Evolutionary conservation across 2,113 vertebrate genomes (phyloP).

Genomic region (Anoura caudifer): DNA sequence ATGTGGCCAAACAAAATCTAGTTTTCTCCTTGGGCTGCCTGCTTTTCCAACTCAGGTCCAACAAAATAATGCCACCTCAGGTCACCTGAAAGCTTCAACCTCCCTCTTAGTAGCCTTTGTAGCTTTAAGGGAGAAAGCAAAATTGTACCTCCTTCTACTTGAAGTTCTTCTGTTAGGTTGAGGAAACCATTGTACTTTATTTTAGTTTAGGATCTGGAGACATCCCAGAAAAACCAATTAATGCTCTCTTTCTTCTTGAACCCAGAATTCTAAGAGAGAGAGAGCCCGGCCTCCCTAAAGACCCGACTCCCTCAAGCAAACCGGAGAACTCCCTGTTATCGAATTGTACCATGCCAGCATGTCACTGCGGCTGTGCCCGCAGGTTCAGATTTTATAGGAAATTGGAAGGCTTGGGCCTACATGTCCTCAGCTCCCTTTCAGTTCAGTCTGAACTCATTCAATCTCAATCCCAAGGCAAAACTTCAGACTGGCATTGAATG

Average conservation of each 20-base stretch:
- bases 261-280: constrained; percentile 19
- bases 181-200: constrained; percentile 20
- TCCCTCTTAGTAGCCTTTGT: neutral
- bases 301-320: constrained; percentile 33
- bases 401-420: neutral
- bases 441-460: neutral
- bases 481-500: constrained; percentile 7
- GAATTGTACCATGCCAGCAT: neutral
- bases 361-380: neutral
- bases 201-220: constrained; percentile 24
- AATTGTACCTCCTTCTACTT: constrained; percentile 26
- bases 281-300: neutral
- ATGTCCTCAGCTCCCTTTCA: neutral
- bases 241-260: constrained; percentile 28
- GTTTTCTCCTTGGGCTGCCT: constrained; percentile 36
- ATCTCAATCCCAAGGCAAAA: constrained; percentile 30
- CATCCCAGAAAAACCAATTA: neutral
- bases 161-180: constrained; percentile 31
- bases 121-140: constrained; percentile 42
- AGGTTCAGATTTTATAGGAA: constrained; percentile 11
- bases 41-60: neutral
- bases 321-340: neutral
- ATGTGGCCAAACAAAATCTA: neutral
- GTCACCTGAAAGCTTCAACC: constrained; percentile 35
- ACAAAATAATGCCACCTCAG: neutral